phyloP scores from a whole-genome alignment of 2,888 invertebrate species.

The Camponotus fellah region DNA sequence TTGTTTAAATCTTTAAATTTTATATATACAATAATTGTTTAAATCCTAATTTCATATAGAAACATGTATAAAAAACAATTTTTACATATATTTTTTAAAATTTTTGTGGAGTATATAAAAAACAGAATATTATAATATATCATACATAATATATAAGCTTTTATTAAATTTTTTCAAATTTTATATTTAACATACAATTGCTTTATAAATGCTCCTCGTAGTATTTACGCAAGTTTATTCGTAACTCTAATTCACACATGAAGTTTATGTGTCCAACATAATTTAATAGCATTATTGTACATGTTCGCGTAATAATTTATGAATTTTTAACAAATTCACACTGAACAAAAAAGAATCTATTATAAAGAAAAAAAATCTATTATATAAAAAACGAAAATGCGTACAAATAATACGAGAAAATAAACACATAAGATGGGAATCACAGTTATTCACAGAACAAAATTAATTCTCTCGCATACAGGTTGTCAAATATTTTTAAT shows the following conservation, averaged over 20 bases:
- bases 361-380: background rate
- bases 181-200: background rate
- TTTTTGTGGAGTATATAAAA: background rate
- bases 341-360: background rate
- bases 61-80: background rate
- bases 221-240: background rate
- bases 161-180: background rate
- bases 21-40: too few species aligned
- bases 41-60: too few species aligned
- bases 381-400: too few species aligned
- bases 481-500: constrained; percentile 60
- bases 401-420: background rate
- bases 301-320: background rate
- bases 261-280: background rate
- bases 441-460: background rate
- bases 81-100: background rate
- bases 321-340: background rate
- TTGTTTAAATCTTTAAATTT: background rate
- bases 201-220: background rate
- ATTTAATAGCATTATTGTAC: background rate
- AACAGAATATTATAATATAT: background rate
- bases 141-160: background rate
- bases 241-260: background rate
- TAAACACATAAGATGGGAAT: background rate
- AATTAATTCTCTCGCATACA: background rate